Base-by-base conservation (phyloP, 2,888 invertebrate species). In the Eristalis pertinax region DNA sequence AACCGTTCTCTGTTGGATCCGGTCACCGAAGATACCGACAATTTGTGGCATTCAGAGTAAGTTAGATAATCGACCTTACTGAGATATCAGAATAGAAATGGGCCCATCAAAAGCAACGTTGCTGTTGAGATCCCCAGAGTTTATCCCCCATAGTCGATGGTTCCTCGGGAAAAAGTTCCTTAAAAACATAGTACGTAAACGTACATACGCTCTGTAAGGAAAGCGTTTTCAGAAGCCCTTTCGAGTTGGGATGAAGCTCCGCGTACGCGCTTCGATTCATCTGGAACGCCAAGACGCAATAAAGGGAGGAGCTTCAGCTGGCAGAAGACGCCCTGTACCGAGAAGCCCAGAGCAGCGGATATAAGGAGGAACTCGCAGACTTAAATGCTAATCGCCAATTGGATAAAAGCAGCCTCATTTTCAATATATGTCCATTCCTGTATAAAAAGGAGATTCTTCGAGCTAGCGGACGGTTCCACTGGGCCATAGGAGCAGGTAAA, bases 371-470 rank as follows among this genome's bases (percentile, higher is more conserved):
- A 13, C 10, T 73, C 2, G 50, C 73, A 1, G 50, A 73, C 29
- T n/a, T 73, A 13, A 41, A 19, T 13, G 29, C 63, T 8, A 50
- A 73, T 7, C 63, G 29, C 10, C 3, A 13, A 32, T 15, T 50
- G 3, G 19, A 56, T n/a, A 70, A 32, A 72, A 65, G 22, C 50
- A 72, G 70, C 15, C 0, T 29, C 0, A 10, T 72, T 5, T 38
- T 65, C 19, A 69, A 69, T 7, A 1, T 77, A 22, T 56, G n/a
- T 4, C 64, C 65, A 22, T 65, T 78, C 5, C 22, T 64, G 26
- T 41, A 70, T 4, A 64, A 64, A 38, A 22, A 70, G 1, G 29
- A 5, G 1, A 19, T 78, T 29, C 29, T 78, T 15, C 29, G 70
- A n/a, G 29, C 58, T 1, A 56, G 64, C 19, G 65, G 73, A 0